Base-by-base conservation (phyloP, 2,797 vertebrate species). In the Hemitrygon akajei region DNA sequence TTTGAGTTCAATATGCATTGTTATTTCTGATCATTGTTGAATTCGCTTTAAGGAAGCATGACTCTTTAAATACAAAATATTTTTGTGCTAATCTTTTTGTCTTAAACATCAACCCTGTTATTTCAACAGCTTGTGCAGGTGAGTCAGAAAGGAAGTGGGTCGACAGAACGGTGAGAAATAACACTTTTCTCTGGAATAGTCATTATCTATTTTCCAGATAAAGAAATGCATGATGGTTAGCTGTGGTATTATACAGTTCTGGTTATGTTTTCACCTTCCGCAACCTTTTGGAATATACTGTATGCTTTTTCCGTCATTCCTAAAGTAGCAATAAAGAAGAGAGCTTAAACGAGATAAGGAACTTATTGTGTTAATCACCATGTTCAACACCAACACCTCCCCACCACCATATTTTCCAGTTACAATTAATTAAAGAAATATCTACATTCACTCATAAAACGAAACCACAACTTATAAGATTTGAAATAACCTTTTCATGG, bases 111-210 rank as follows among this genome's bases (percentile, higher is more conserved):
- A 76, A 93, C 27, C 27, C 69, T 92, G 22, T 92, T 47, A 37
- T 30, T 18, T 76, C 40, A 93, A 93, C 91, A 93, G 91, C 91
- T 93, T 93, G 91, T 76, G 91, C 91, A 76, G 91, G 91, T 93
- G 91, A 93, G 91, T 93, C 69, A 47, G 91, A 76, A 93, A 56
- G 27, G 69, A 93, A 20, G 14, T 93, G 40, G 14, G 27, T 93
- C 11, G 10, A 93, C 40, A n/a, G 91, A 76, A 76, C 30, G 91
- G 91, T 93, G 91, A 93, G 91, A 93, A 73, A 92, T 7, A 91
- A 56, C 37, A 47, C 5, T 66, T 66, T 66, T 63, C 63, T 87
- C 22, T 73, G 25, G 69, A 91, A 22, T 37, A 25, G 47, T 87
- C n/a, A 81, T 58, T 16, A 1, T 40, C 25, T 60, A 3, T 25